Percentiles rank a stretch among this genome's conserved stretches.
Evolutionary conservation across 2,113 vertebrate species (phyloP).

Genomic region (Puffinus mauretanicus): DNA sequence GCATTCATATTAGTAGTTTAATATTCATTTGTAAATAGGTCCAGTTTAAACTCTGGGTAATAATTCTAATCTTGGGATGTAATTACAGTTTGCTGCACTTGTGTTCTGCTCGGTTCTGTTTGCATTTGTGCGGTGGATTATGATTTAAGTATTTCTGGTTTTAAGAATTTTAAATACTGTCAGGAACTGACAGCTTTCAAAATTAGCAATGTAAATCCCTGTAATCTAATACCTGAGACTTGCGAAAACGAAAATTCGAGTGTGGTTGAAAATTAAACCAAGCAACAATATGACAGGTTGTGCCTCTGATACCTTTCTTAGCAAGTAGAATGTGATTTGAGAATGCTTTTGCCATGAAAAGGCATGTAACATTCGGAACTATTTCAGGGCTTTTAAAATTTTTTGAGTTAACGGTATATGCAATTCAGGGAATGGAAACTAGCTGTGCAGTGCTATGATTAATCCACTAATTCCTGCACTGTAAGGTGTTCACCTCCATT

Average conservation of each 20-base stretch:
- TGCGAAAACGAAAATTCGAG: neutral
- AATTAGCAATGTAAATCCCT: neutral
- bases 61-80: neutral
- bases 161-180: neutral
- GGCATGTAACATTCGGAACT: neutral
- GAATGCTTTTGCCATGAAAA: neutral
- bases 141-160: neutral
- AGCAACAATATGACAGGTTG: neutral
- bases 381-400: neutral
- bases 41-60: neutral
- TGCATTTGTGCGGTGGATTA: neutral
- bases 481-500: neutral
- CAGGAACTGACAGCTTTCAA: constrained; percentile 1
- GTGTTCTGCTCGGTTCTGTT: neutral
- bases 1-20: neutral
- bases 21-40: neutral
- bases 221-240: neutral
- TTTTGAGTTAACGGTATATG: neutral
- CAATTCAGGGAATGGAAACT: neutral
- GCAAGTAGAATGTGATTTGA: neutral
- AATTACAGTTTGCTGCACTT: neutral
- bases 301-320: neutral
- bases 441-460: neutral
- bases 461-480: neutral
- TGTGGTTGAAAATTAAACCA: neutral